Conservation (phyloP, 2,888 invertebrate species). For the Patella ulyssiponensis region DNA sequence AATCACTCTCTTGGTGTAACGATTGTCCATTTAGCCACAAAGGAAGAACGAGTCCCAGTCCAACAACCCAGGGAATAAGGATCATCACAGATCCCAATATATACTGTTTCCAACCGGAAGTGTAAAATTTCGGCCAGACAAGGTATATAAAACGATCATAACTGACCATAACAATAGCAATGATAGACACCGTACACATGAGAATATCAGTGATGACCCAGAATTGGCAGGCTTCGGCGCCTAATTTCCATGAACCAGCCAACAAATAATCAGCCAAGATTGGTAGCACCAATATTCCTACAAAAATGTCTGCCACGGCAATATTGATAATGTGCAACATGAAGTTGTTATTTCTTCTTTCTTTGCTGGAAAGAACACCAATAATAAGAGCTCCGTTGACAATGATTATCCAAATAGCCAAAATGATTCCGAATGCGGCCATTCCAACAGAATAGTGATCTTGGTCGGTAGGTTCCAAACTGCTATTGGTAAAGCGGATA, state of each 20-base stretch:
- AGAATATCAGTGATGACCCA: slow-evolving; percentile 21
- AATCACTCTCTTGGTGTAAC: slow-evolving; percentile 5
- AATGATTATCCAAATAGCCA: slow-evolving; percentile 19
- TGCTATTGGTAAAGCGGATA: too few species aligned
- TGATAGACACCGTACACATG: slow-evolving; percentile 24
- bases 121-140: slow-evolving; percentile 15
- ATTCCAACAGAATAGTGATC: not conserved
- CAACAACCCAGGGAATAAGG: slow-evolving; percentile 24
- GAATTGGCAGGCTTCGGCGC: slow-evolving; percentile 26
- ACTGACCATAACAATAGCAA: slow-evolving; percentile 22
- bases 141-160: slow-evolving; percentile 24
- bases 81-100: slow-evolving; percentile 21
- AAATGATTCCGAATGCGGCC: slow-evolving; percentile 17
- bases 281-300: slow-evolving; percentile 21
- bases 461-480: too few species aligned
- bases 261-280: slow-evolving; percentile 18
- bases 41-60: slow-evolving; percentile 18
- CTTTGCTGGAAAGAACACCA: slow-evolving; percentile 15
- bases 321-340: slow-evolving; percentile 22
- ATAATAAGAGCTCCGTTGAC: slow-evolving; percentile 22
- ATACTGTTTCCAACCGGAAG: not conserved
- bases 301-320: slow-evolving; percentile 22
- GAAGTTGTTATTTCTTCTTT: slow-evolving; percentile 16
- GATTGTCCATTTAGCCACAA: slow-evolving; percentile 18
- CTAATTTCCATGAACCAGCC: slow-evolving; percentile 20